Evolutionary conservation across 2,888 invertebrate species (phyloP).

Genomic region (Nymphalis c-album): DNA sequence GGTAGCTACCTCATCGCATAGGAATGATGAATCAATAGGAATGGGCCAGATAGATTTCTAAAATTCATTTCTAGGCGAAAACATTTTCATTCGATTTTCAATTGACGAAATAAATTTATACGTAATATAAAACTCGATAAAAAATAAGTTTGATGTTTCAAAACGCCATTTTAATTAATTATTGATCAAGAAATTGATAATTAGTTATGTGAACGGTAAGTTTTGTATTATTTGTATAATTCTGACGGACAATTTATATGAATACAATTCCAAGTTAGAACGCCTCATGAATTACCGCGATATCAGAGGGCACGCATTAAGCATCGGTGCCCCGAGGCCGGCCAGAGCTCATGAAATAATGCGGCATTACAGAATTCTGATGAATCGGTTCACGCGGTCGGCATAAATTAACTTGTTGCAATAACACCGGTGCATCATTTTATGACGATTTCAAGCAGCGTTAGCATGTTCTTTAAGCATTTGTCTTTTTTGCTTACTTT

Average conservation of each 20-base stretch:
- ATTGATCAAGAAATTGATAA: slow-evolving; percentile 3
- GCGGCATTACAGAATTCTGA: slow-evolving; percentile 45
- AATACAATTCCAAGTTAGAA: slow-evolving; percentile 28
- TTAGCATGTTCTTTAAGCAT: slow-evolving; percentile 40
- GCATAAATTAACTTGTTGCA: slow-evolving; percentile 68
- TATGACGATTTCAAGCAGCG: slow-evolving; percentile 46
- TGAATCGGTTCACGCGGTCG: slow-evolving; percentile 54
- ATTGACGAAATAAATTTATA: no score
- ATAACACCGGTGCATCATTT: slow-evolving; percentile 50
- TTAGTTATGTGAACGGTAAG: background rate
- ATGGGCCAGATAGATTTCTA: background rate
- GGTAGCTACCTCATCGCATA: background rate
- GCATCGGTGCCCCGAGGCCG: slow-evolving; percentile 37
- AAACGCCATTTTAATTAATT: background rate
- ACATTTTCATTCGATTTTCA: no score
- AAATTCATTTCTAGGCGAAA: no score
- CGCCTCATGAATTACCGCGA: slow-evolving; percentile 28
- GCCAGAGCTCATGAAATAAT: slow-evolving; percentile 36
- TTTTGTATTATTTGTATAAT: slow-evolving; percentile 7
- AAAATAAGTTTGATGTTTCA: no score
- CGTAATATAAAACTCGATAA: no score
- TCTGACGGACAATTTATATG: slow-evolving; percentile 20
- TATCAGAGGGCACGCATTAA: slow-evolving; percentile 40
- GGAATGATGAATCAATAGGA: background rate
- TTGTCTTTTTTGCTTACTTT: slow-evolving; percentile 6